A percentile compares a stretch with the other conserved stretches of the same genome.
phyloP scores from a whole-genome alignment of 2,888 invertebrate species.

The Dicycla oo region DNA sequence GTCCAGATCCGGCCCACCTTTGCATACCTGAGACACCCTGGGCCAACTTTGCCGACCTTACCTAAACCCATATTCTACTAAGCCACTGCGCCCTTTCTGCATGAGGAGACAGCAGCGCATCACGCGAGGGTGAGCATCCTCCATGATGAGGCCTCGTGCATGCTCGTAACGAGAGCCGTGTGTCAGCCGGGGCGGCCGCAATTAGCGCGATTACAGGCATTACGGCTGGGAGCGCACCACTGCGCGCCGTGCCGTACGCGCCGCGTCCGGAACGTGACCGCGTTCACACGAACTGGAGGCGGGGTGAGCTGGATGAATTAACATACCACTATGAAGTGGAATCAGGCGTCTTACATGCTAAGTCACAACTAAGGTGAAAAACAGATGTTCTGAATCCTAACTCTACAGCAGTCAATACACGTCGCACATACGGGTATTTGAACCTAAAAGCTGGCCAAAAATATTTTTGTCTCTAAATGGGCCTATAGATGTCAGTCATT shows the following conservation, averaged over 20 bases:
- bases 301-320: not conserved
- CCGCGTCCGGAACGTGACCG: slow-evolving; percentile 46
- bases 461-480: too few relatives aligned
- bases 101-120: not conserved
- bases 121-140: not conserved
- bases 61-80: not conserved
- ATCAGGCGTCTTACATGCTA: too few relatives aligned
- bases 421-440: too few relatives aligned
- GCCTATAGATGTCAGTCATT: too few relatives aligned
- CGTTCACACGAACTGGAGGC: slow-evolving; percentile 37
- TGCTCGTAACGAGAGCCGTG: not conserved
- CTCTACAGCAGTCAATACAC: too few relatives aligned
- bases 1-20: too few relatives aligned
- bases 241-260: slow-evolving; percentile 16
- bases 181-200: slow-evolving; percentile 19
- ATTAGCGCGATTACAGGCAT: slow-evolving; percentile 51
- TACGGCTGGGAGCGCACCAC: slow-evolving; percentile 13
- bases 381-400: too few relatives aligned
- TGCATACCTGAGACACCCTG: too few relatives aligned
- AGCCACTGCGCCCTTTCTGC: not conserved
- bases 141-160: not conserved
- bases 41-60: too few relatives aligned
- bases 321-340: slow-evolving; percentile 1
- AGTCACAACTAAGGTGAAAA: too few relatives aligned
- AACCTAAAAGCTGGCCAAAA: too few relatives aligned